A percentile compares a stretch with the other conserved stretches of the same genome.
These are phyloP conservation scores for Polydrusus cervinus DNA, from an alignment of 2,888 invertebrate species.

Conservation along the genomic window DNA sequence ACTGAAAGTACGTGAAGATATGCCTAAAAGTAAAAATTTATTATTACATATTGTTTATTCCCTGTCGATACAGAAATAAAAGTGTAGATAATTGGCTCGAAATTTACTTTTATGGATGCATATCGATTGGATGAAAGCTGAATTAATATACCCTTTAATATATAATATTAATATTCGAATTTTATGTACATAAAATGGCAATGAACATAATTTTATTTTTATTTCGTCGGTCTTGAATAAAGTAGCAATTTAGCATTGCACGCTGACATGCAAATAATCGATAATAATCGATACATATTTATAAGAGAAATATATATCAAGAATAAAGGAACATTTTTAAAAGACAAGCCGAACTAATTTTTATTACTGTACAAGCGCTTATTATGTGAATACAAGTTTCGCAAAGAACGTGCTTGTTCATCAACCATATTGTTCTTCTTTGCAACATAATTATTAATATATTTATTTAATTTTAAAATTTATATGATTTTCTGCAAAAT, in stretches of 20 bases:
- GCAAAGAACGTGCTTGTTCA: not conserved
- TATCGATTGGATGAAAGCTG: constrained; percentile 30
- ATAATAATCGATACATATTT: constrained; percentile 61
- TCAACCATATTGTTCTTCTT: not conserved
- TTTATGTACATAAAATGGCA: constrained; percentile 52
- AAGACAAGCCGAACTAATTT: constrained; percentile 13
- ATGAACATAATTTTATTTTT: constrained; percentile 58
- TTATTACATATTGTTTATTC: constrained; percentile 25
- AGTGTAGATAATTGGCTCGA: constrained; percentile 43
- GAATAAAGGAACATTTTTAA: constrained; percentile 2
- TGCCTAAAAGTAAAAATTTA: constrained; percentile 35
- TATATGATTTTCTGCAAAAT: not conserved
- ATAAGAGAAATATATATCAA: constrained; percentile 53
- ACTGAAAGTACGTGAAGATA: constrained; percentile 15
- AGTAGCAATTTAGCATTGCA: constrained; percentile 65
- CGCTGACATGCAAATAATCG: constrained; percentile 64
- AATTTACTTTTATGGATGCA: constrained; percentile 35
- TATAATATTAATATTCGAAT: constrained; percentile 46
- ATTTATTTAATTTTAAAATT: not conserved
- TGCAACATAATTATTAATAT: not conserved
- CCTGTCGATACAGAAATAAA: constrained; percentile 37
- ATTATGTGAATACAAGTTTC: not conserved
- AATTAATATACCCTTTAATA: constrained; percentile 33
- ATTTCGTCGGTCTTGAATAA: constrained; percentile 56
- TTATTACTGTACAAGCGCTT: constrained; percentile 5